phyloP scores from a whole-genome alignment of 2,113 vertebrate genomes.

The Urocitellus parryii region DNA sequence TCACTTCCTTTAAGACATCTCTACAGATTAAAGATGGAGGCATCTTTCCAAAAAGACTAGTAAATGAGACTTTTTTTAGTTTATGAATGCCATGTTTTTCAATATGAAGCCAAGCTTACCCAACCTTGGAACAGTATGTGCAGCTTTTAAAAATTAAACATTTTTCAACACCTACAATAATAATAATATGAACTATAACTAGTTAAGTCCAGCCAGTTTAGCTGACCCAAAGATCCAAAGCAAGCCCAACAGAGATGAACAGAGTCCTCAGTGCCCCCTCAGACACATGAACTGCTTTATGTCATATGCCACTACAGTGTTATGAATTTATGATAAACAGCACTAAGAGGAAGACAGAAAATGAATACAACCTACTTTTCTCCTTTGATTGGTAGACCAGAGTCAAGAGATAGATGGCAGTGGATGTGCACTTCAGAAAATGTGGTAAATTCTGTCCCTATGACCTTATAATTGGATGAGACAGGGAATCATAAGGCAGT shows the following conservation, averaged over 20 bases:
- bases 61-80: constrained; percentile 8
- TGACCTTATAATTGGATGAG: neutral
- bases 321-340: neutral
- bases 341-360: constrained; percentile 12
- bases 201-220: neutral
- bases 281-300: neutral
- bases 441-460: neutral
- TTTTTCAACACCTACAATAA: neutral
- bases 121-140: neutral
- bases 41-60: constrained; percentile 1
- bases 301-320: neutral
- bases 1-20: neutral
- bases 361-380: constrained; percentile 2
- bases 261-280: neutral
- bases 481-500: neutral
- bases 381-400: neutral
- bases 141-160: constrained; percentile 27
- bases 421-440: neutral
- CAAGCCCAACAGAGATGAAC: neutral
- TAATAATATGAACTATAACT: neutral
- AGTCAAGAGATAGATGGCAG: neutral
- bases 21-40: neutral
- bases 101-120: neutral
- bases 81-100: neutral
- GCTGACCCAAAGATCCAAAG: neutral